Conservation (phyloP, 2,888 invertebrate genomes). For the Drosophila fulvimacula region DNA sequence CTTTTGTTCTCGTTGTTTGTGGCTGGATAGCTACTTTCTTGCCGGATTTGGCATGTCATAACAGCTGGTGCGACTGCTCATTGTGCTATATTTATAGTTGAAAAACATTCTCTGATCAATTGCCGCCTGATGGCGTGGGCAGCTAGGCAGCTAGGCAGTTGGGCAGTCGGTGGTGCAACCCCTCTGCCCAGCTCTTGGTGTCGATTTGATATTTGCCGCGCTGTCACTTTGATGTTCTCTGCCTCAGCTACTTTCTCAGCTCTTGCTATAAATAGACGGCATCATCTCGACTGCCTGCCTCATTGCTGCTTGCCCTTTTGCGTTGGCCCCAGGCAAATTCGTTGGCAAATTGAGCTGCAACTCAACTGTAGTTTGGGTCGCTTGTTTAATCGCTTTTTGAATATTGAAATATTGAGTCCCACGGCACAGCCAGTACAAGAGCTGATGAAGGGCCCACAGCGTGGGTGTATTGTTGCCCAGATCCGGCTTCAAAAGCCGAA, state of each 20-base stretch:
- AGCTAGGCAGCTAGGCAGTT: background rate
- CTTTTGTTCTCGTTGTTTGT: conserved; percentile 41
- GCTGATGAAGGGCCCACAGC: conserved; percentile 38
- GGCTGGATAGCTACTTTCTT: conserved; percentile 60
- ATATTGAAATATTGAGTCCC: conserved; percentile 15
- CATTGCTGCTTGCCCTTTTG: conserved; percentile 44
- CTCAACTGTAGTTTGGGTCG: conserved; percentile 15
- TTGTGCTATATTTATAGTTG: conserved; percentile 62
- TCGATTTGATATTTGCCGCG: conserved; percentile 50
- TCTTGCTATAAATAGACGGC: conserved; percentile 40
- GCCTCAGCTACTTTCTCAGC: conserved; percentile 42
- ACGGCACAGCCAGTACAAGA: conserved; percentile 20
- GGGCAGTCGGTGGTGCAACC: background rate
- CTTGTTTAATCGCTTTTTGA: conserved; percentile 33
- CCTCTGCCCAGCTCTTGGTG: background rate
- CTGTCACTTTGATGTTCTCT: conserved; percentile 66
- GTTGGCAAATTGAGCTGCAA: conserved; percentile 57
- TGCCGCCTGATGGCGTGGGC: conserved; percentile 32
- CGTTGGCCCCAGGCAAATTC: conserved; percentile 4
- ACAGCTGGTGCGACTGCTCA: conserved; percentile 31
- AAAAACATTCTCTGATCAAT: conserved; percentile 33
- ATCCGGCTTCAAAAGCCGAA: conserved; percentile 48
- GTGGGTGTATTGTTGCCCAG: conserved; percentile 48
- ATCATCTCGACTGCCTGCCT: background rate
- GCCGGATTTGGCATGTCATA: conserved; percentile 76